A percentile compares a stretch with the other conserved stretches of the same genome.
phyloP scores from a whole-genome alignment of 1,140 invertebrate species.

The Meloidogyne exigua region DNA sequence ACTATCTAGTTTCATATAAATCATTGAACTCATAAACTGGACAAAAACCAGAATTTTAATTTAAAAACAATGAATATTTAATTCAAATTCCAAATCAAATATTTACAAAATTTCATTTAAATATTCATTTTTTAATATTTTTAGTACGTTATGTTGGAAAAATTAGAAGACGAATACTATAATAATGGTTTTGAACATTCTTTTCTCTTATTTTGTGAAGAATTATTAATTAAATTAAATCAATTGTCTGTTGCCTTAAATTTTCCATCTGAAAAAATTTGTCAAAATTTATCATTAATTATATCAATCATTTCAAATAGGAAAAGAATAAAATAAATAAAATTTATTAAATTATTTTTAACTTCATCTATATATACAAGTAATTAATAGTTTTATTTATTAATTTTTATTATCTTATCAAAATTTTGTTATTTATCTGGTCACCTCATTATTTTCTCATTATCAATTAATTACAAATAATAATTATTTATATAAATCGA shows the following conservation, averaged over 20 bases:
- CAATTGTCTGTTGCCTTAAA: not conserved
- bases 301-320: not conserved
- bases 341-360: not conserved
- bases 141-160: not conserved
- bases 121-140: not conserved
- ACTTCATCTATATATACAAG: too few relatives aligned
- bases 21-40: too few relatives aligned
- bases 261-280: conserved; percentile 1
- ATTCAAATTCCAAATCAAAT: too few relatives aligned
- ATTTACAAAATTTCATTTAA: too few relatives aligned
- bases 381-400: too few relatives aligned
- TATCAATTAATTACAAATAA: not conserved
- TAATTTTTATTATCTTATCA: not conserved
- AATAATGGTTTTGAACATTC: not conserved
- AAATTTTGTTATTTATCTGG: not conserved
- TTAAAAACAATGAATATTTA: too few relatives aligned
- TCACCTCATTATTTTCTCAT: not conserved
- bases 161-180: not conserved
- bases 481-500: not conserved
- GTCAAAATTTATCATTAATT: not conserved
- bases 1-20: too few relatives aligned
- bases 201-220: not conserved
- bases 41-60: too few relatives aligned
- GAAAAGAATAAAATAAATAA: not conserved
- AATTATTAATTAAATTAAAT: conserved; percentile 3